Evolutionary conservation across 2,113 vertebrate genomes (phyloP).

Genomic region (Ctenomys sociabilis): DNA sequence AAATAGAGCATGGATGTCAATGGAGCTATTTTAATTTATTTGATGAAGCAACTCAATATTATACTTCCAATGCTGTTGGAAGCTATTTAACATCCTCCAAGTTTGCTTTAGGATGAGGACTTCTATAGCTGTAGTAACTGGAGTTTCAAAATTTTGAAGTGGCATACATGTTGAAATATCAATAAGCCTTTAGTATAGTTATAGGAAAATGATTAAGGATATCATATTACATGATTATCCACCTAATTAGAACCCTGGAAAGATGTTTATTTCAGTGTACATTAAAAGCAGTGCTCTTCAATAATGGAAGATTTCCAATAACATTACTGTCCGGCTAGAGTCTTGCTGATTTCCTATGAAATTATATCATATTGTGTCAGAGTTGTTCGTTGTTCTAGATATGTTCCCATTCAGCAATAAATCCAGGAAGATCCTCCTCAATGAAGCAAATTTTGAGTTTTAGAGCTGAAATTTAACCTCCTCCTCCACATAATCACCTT

Average conservation of each 20-base stretch:
- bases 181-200: neutral
- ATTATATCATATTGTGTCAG: neutral
- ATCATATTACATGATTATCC: neutral
- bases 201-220: neutral
- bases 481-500: neutral
- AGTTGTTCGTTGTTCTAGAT: neutral
- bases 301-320: neutral
- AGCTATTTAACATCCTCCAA: neutral
- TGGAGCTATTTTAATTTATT: neutral
- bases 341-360: neutral
- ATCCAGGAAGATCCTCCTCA: neutral
- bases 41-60: neutral
- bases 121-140: neutral
- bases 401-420: neutral
- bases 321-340: neutral
- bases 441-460: neutral
- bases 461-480: neutral
- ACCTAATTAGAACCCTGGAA: neutral
- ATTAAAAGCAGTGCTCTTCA: rapidly evolving
- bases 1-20: neutral
- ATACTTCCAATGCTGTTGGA: neutral
- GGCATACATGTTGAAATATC: neutral
- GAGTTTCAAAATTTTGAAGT: neutral
- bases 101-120: neutral
- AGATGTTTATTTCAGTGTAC: neutral